These are phyloP conservation scores for Ardeotis arabs DNA, from an alignment of 2,113 vertebrate species.

Conservation along the genomic window DNA sequence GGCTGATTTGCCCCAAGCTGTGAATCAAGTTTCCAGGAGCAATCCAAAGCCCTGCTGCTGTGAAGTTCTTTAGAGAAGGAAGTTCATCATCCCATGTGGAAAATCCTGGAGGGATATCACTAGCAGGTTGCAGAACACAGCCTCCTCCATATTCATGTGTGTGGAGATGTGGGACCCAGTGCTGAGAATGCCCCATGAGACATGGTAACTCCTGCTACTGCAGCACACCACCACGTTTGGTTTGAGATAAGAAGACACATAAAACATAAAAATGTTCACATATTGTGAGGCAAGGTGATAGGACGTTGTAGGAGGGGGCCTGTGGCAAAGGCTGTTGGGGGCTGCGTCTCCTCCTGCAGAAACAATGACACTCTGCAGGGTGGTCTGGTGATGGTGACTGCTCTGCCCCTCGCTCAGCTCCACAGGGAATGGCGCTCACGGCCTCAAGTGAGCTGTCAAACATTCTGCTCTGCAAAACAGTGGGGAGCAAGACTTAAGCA, in stretches of 20 bases:
- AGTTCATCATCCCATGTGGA: not conserved
- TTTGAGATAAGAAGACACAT: not conserved
- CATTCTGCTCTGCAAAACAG: not conserved
- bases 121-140: not conserved
- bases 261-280: not conserved
- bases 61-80: not conserved
- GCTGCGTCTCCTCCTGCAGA: not conserved
- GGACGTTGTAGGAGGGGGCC: accelerated
- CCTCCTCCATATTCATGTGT: accelerated
- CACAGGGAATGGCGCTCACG: accelerated
- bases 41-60: not conserved
- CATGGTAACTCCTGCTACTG: not conserved
- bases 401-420: accelerated
- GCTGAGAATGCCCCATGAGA: not conserved
- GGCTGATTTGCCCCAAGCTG: not conserved
- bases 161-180: not conserved
- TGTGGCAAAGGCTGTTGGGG: not conserved
- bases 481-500: no score
- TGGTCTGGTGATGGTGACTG: accelerated
- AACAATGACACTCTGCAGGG: no score
- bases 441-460: accelerated
- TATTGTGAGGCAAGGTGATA: not conserved
- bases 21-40: not conserved
- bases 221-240: not conserved
- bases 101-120: not conserved